Conservation (phyloP, 2,113 vertebrate species). For the Quiscalus mexicanus region DNA sequence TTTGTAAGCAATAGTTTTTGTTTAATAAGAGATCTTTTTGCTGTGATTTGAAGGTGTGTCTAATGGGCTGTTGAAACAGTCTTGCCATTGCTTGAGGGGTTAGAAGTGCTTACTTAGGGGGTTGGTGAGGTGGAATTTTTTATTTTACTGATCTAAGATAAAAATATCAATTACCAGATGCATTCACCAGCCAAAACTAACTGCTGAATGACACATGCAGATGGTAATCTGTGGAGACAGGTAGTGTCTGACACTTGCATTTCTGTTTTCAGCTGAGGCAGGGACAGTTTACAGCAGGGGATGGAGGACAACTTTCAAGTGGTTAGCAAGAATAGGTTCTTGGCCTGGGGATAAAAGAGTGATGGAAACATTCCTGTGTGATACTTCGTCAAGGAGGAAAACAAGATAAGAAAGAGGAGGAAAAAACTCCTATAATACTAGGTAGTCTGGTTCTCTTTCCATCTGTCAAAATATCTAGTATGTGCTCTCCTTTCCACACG, state of each 20-base stretch:
- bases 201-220: background rate
- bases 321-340: background rate
- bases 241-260: background rate
- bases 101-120: background rate
- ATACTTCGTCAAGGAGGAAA: background rate
- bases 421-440: fast-evolving
- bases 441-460: background rate
- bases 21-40: background rate
- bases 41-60: background rate
- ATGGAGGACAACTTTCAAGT: background rate
- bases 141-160: background rate
- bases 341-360: background rate
- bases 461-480: background rate
- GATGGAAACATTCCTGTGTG: background rate
- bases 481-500: background rate
- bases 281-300: background rate
- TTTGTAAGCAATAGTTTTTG: background rate
- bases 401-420: background rate
- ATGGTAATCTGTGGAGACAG: background rate
- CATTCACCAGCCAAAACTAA: background rate
- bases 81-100: background rate
- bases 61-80: background rate
- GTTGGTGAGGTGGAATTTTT: background rate
- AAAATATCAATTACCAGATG: background rate
- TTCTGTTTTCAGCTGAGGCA: background rate